These are phyloP conservation scores for Odontocolon sp. DNA, from an alignment of 2,888 invertebrate genomes.

Conservation along the genomic window DNA sequence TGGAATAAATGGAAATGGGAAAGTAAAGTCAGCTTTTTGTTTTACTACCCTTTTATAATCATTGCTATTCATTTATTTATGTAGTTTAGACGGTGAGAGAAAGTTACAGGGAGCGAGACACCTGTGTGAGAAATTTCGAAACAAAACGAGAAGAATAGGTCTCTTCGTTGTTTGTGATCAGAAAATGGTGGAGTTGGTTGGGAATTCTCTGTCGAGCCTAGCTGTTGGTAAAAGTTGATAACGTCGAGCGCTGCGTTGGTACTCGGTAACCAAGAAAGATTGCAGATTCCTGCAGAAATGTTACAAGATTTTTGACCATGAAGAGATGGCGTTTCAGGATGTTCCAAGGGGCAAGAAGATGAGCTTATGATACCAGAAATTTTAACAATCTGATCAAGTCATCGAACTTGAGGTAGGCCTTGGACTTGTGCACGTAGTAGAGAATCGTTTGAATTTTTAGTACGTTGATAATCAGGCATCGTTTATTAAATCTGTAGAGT, in stretches of 20 bases:
- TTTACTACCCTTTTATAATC: neutral
- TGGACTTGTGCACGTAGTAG: too few species aligned
- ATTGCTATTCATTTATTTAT: neutral
- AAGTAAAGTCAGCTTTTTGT: neutral
- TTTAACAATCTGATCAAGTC: too few species aligned
- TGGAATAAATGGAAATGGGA: too few species aligned
- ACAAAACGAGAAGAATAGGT: neutral
- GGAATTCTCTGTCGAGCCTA: neutral
- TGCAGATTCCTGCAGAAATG: conserved; percentile 13
- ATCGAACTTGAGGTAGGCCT: too few species aligned
- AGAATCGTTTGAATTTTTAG: too few species aligned
- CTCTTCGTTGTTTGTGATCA: neutral
- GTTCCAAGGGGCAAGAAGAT: neutral
- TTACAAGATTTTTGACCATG: neutral
- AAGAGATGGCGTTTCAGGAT: conserved; percentile 33
- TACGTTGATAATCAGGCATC: too few species aligned
- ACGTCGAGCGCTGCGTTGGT: conserved; percentile 1
- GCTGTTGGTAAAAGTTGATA: conserved; percentile 35
- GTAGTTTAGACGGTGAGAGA: neutral
- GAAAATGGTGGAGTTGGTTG: neutral
- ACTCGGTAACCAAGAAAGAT: neutral
- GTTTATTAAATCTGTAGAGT: too few species aligned
- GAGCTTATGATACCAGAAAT: too few species aligned
- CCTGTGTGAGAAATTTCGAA: conserved; percentile 11
- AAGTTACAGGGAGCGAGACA: conserved; percentile 8